Evolutionary conservation across 2,888 invertebrate genomes (phyloP).

Genomic region (Apotomis capreana): DNA sequence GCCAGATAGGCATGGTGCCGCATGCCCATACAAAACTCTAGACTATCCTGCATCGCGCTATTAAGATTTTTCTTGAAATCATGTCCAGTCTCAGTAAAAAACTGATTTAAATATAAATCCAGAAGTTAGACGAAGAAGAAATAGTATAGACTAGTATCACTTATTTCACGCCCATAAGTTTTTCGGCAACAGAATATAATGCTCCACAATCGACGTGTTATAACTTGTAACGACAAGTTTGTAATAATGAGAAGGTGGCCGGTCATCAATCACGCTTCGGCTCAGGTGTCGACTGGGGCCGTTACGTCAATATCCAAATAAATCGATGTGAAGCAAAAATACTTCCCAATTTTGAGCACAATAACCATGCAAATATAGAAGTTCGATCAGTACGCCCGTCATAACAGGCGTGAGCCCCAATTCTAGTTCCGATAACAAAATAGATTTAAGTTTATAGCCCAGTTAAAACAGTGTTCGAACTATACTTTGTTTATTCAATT

Average conservation of each 20-base stretch:
- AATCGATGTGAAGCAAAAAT: background rate
- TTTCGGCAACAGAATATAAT: constrained; percentile 6
- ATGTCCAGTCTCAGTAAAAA: no score
- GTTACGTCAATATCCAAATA: background rate
- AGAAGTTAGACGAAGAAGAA: no score
- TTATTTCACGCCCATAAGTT: background rate
- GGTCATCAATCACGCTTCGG: constrained; percentile 67
- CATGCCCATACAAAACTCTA: no score
- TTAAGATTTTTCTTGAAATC: no score
- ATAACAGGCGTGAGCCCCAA: constrained; percentile 5
- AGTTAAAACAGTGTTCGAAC: constrained; percentile 15
- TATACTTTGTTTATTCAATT: constrained; percentile 5
- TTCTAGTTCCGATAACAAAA: constrained; percentile 17
- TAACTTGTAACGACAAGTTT: constrained; percentile 50
- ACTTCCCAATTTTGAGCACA: background rate
- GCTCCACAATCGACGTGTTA: constrained; percentile 35
- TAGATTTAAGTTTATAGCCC: constrained; percentile 19
- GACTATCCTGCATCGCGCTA: no score
- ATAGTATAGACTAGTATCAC: no score
- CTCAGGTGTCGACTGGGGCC: constrained; percentile 49
- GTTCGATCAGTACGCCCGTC: background rate
- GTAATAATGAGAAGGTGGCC: constrained; percentile 63
- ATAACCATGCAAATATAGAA: constrained; percentile 10
- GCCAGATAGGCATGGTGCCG: no score
- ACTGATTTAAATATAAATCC: no score